A percentile compares a stretch with the other conserved stretches of the same genome.
Evolutionary conservation across 1,140 invertebrate genomes (phyloP).

Genomic region (Neomicropteryx cornuta): DNA sequence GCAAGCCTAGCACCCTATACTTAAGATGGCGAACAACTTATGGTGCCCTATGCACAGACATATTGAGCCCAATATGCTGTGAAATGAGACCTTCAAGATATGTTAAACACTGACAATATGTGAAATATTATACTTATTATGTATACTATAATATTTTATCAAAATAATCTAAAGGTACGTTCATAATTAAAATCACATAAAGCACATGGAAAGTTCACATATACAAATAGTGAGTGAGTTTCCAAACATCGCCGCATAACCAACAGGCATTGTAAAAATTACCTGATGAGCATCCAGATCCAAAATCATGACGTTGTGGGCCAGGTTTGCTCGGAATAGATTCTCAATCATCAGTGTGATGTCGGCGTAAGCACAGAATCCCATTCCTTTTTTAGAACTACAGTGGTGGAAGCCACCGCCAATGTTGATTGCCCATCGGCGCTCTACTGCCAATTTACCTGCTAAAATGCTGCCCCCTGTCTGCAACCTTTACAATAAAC

Average conservation of each 20-base stretch:
- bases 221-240: no score
- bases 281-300: constrained; percentile 77
- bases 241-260: neutral
- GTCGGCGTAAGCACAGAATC: constrained; percentile 84
- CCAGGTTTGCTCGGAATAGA: constrained; percentile 41
- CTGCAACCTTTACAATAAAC: constrained; percentile 51
- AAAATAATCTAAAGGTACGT: no score
- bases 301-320: constrained; percentile 70
- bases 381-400: constrained; percentile 57
- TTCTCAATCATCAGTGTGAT: constrained; percentile 67
- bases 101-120: no score
- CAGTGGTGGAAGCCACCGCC: constrained; percentile 85
- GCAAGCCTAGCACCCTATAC: no score
- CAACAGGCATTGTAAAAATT: constrained; percentile 2
- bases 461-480: constrained; percentile 74
- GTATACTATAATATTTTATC: no score
- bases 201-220: no score
- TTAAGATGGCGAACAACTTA: no score
- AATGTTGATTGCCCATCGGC: constrained; percentile 83
- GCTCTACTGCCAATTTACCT: constrained; percentile 65
- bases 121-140: no score
- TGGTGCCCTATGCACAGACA: no score
- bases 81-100: no score
- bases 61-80: no score
- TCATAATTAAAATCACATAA: no score